Base-by-base conservation (phyloP, 1,140 invertebrate genomes). In the Cecropterus lyciades region DNA sequence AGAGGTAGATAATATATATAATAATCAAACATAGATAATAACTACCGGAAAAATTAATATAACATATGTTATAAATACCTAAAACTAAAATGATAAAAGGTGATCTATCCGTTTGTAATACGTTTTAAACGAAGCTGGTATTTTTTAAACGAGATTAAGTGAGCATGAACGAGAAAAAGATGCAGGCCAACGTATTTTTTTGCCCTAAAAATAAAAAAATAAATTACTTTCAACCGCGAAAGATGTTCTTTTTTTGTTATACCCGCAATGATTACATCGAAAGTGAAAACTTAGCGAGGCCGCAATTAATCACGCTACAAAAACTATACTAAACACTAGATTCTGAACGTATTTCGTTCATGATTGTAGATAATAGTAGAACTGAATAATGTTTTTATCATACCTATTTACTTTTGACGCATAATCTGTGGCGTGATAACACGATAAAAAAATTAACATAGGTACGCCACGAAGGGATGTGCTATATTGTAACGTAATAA, bases 361-460 rank as follows among this genome's bases (percentile, higher is more conserved):
- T 14, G 7, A 15, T 48, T 48, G 9, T 33, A 46, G 20, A 59
- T 45, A 48, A 60, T 60, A 48, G 24, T 30, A 56, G n/a, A n/a
- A n/a, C 24, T 15, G 10, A 46, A 24, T 46, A 20, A 60, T 60
- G 42, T 46, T 17, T 43, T 59, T 60, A 60, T 60, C 56, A 59
- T n/a, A 9, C 13, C 16, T 59, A 59, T 59, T 59, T 59, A 45
- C 56, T 30, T 59, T 62, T 49, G 20, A 40, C 27, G 13, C 30
- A 63, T 63, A 49, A 63, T 51, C 60, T 51, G 52, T 37, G 27
- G 3, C 20, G 48, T 63, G 69, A 75, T 75, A 75, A 75, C 49
- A 67, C 67, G 43, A 67, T 71, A 40, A 30, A 59, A n/a, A 59
- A 46, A 67, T 43, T 45, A 43, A 56, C 30, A 49, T 40, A 46